Percentiles rank a stretch among this genome's conserved stretches.
phyloP scores from a whole-genome alignment of 2,113 vertebrate species.

The Scalopus aquaticus region DNA sequence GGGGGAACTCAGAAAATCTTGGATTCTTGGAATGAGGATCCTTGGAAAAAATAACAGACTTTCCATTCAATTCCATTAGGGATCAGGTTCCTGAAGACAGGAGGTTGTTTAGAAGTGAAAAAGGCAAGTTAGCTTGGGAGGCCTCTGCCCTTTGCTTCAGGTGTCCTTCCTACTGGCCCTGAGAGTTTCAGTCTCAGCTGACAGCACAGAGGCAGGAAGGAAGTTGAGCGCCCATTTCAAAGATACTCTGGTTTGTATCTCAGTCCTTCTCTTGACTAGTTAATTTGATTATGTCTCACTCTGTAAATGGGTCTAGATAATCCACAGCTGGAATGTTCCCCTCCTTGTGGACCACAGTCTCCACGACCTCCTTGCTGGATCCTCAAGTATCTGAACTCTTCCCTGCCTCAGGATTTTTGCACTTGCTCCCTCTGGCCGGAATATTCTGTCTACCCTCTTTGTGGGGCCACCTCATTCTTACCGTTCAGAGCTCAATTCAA shows the following conservation, averaged over 20 bases:
- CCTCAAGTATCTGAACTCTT: slow-evolving; percentile 7
- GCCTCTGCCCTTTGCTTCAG: not conserved
- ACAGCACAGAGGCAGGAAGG: not conserved
- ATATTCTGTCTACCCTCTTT: not conserved
- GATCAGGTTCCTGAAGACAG: slow-evolving; percentile 25
- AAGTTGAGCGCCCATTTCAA: not conserved
- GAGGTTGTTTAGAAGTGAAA: slow-evolving; percentile 34
- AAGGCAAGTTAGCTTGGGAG: slow-evolving; percentile 16
- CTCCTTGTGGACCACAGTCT: not conserved
- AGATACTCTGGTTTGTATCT: not conserved
- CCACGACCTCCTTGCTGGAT: not conserved
- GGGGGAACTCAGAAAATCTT: not conserved
- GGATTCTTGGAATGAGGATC: not conserved
- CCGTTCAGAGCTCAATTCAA: not conserved
- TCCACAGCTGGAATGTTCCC: not conserved
- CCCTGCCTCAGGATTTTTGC: slow-evolving; percentile 7
- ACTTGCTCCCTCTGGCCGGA: not conserved
- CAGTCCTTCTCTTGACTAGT: not conserved
- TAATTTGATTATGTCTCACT: not conserved
- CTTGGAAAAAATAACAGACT: slow-evolving; percentile 10
- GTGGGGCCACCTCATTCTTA: not conserved
- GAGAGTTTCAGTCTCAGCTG: not conserved
- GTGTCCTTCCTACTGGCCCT: not conserved
- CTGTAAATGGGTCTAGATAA: not conserved
- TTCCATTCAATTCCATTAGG: slow-evolving; percentile 36